These are phyloP conservation scores for Corapipo altera DNA, from an alignment of 2,113 vertebrate genomes.

Conservation along the genomic window DNA sequence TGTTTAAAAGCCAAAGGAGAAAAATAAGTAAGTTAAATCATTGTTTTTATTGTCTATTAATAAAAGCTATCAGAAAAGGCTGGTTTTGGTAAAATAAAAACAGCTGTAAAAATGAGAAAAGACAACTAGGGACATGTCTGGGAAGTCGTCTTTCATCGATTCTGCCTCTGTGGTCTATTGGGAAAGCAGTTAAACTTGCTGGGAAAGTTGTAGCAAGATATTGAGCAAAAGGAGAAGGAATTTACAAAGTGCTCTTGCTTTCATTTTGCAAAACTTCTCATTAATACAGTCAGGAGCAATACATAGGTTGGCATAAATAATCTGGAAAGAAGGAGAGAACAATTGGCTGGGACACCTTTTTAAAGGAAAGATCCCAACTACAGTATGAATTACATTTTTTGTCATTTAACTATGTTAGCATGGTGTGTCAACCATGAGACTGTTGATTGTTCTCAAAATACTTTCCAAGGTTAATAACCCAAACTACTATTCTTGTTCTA, in stretches of 20 bases:
- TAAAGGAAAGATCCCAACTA: not conserved
- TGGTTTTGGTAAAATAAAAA: slow-evolving; percentile 43
- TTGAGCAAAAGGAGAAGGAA: not conserved
- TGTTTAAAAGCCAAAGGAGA: slow-evolving; percentile 50
- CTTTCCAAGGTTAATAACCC: not conserved
- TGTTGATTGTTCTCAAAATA: not conserved
- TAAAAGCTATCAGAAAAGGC: slow-evolving; percentile 42
- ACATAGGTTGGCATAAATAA: not conserved
- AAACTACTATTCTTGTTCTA: not conserved
- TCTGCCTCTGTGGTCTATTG: not conserved
- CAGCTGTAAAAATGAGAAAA: slow-evolving; percentile 58
- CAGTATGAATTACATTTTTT: not conserved
- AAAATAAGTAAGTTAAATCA: slow-evolving; percentile 49
- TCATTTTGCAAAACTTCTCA: not conserved
- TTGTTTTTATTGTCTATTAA: slow-evolving; percentile 51
- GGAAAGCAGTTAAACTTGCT: not conserved
- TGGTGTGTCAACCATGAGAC: not conserved
- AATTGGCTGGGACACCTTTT: not conserved
- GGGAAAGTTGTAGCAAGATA: not conserved
- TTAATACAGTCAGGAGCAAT: not conserved
- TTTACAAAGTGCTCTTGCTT: not conserved
- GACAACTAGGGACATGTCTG: not conserved
- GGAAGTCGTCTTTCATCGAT: slow-evolving; percentile 3
- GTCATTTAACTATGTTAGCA: not conserved
- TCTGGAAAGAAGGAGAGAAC: not conserved